Percentiles rank a stretch among this genome's conserved stretches.
These are phyloP conservation scores for Tetheella fluctuosa DNA, from an alignment of 2,888 invertebrate genomes.

Conservation along the genomic window DNA sequence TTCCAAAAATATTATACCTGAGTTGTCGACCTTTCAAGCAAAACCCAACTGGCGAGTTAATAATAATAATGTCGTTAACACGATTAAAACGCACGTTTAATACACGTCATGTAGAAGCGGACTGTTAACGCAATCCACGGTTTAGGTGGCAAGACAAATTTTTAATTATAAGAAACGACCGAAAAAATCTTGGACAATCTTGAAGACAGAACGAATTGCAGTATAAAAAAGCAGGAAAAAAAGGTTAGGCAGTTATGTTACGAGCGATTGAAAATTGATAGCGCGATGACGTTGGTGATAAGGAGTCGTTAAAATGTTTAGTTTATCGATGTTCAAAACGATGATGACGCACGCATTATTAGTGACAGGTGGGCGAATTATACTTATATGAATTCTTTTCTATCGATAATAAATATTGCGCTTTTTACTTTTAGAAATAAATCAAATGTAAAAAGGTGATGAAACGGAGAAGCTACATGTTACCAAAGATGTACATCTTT, in stretches of 20 bases:
- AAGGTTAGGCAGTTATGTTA: background rate
- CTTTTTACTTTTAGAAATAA: no score
- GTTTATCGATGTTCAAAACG: background rate
- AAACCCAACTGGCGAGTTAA: background rate
- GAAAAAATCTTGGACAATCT: slow-evolving; percentile 20
- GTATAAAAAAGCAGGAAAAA: slow-evolving; percentile 5
- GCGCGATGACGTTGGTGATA: slow-evolving; percentile 3
- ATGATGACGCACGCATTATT: background rate
- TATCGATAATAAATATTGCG: no score
- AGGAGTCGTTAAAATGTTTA: slow-evolving; percentile 6
- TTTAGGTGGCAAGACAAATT: slow-evolving; percentile 44
- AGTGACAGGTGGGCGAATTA: background rate
- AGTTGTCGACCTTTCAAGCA: background rate
- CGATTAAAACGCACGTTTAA: slow-evolving; percentile 13
- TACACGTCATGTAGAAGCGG: slow-evolving; percentile 17
- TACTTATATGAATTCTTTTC: background rate
- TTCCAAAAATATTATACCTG: slow-evolving; percentile 8
- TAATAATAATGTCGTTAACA: background rate
- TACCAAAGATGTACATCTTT: no score
- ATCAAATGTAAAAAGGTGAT: no score
- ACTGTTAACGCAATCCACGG: slow-evolving; percentile 36
- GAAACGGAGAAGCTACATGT: no score
- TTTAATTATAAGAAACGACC: slow-evolving; percentile 38
- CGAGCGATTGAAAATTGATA: slow-evolving; percentile 7
- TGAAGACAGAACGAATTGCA: slow-evolving; percentile 24